Evolutionary conservation across 2,113 vertebrate species (phyloP).

Genomic region (Gambusia holbrooki): DNA sequence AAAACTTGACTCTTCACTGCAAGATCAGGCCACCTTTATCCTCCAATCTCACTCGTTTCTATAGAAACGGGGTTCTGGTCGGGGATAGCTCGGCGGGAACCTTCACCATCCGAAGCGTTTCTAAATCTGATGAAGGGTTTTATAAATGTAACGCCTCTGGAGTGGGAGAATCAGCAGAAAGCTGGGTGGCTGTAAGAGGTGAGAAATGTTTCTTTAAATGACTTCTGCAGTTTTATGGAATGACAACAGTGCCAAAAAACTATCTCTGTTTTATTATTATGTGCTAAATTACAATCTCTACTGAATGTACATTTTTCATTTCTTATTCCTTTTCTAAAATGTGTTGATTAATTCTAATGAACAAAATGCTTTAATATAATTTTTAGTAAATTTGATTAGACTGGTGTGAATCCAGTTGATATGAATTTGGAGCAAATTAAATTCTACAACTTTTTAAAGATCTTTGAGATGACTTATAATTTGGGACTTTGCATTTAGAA

Average conservation of each 20-base stretch:
- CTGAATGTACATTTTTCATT: too few species aligned
- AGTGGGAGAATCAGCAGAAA: background rate
- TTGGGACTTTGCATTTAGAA: background rate
- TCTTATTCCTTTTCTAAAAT: too few species aligned
- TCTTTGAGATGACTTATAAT: background rate
- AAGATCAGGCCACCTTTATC: rapidly evolving
- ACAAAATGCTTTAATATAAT: too few species aligned
- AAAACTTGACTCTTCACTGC: constrained; percentile 24
- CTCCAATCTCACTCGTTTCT: constrained; percentile 2
- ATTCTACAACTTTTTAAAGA: background rate
- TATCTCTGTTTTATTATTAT: background rate
- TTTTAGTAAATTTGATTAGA: background rate
- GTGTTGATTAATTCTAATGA: too few species aligned
- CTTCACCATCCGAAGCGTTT: background rate
- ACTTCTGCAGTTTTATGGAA: background rate
- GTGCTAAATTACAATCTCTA: too few species aligned
- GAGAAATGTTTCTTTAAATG: background rate
- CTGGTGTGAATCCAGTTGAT: background rate
- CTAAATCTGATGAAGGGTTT: constrained; percentile 2
- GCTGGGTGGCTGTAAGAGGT: constrained; percentile 40
- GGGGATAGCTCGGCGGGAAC: background rate
- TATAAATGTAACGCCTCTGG: constrained; percentile 40
- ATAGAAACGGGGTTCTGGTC: background rate
- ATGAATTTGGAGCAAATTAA: background rate
- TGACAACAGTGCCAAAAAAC: background rate